Evolutionary conservation across 2,888 invertebrate species (phyloP).

Genomic region (Trachelus stipa): DNA sequence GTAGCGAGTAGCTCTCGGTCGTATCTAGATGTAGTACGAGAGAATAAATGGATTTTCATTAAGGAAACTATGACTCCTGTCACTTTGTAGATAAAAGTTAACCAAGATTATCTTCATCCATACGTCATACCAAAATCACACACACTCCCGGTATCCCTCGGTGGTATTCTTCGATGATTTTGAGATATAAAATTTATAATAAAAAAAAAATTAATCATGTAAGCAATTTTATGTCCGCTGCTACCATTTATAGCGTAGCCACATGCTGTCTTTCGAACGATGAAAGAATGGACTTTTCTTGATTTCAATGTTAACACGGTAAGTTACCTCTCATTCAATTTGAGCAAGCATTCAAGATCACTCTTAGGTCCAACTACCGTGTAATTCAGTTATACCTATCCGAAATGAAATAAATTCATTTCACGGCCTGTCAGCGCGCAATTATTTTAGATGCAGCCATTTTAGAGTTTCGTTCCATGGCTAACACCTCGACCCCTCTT

Average conservation of each 20-base stretch:
- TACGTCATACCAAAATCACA: background rate
- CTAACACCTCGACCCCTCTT: slow-evolving; percentile 54
- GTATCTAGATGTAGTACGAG: slow-evolving; percentile 51
- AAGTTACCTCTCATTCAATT: background rate
- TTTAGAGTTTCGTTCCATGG: slow-evolving; percentile 56
- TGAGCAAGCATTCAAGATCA: slow-evolving; percentile 35
- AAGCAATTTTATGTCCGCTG: too few species aligned
- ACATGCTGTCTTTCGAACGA: background rate
- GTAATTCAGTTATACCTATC: slow-evolving; percentile 65
- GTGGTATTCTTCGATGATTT: background rate
- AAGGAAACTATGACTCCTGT: slow-evolving; percentile 28
- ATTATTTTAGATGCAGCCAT: slow-evolving; percentile 63
- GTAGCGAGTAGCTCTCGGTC: slow-evolving; percentile 15
- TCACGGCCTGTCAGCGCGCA: slow-evolving; percentile 67
- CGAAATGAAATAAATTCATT: slow-evolving; percentile 67
- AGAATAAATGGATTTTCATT: slow-evolving; percentile 64
- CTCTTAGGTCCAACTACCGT: slow-evolving; percentile 61
- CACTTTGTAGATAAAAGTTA: background rate
- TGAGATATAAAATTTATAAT: background rate
- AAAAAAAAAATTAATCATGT: too few species aligned
- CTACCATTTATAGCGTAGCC: background rate
- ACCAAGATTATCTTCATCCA: too few species aligned
- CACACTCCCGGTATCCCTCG: background rate
- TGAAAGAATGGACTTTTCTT: background rate
- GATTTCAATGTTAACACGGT: background rate